Base-by-base conservation (phyloP, 2,888 invertebrate species). In the Lepidocyrtinus sp. region DNA sequence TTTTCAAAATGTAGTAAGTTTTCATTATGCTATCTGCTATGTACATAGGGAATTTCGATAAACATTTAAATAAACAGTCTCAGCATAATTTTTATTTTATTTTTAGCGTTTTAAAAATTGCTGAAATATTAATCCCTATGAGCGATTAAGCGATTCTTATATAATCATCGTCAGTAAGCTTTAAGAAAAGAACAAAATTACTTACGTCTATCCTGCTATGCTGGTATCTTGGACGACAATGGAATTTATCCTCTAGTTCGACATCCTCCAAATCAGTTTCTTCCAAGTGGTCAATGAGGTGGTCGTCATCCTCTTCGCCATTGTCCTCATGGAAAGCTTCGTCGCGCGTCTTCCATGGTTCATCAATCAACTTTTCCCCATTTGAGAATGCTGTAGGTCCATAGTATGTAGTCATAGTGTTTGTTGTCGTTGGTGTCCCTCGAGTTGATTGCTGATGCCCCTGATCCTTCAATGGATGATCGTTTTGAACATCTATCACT, bases 141-240 rank as follows among this genome's bases (percentile, higher is more conserved):
- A n/a, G n/a, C n/a, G n/a, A n/a, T n/a, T n/a, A n/a, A n/a, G n/a
- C n/a, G n/a, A n/a, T n/a, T n/a, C n/a, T n/a, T n/a, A n/a, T n/a
- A n/a, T n/a, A n/a, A n/a, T n/a, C n/a, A 2, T 21, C 27, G 7
- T 12, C 17, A 21, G 15, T 9, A 26, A 64, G 25, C 21, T 9
- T 26, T 26, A 17, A 2, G 19, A 17, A 61, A n/a, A n/a, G n/a
- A n/a, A n/a, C n/a, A n/a, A n/a, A n/a, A n/a, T n/a, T 2, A 70
- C 84, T 84, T 85, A 89, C 96, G 90, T 97, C 96, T 19, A 98
- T 94, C 27, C 95, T 93, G 87, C 96, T 95, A 89, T 98, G 97
- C 88, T 98, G 98, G 88, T 96, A 97, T 74, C 96, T 91, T 46
- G 96, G 91, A 17, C 95, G 91, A 87, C 96, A 97, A 64, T 92